These are phyloP conservation scores for Chionodraco myersi DNA, from an alignment of 2,113 vertebrate species.

Conservation along the genomic window DNA sequence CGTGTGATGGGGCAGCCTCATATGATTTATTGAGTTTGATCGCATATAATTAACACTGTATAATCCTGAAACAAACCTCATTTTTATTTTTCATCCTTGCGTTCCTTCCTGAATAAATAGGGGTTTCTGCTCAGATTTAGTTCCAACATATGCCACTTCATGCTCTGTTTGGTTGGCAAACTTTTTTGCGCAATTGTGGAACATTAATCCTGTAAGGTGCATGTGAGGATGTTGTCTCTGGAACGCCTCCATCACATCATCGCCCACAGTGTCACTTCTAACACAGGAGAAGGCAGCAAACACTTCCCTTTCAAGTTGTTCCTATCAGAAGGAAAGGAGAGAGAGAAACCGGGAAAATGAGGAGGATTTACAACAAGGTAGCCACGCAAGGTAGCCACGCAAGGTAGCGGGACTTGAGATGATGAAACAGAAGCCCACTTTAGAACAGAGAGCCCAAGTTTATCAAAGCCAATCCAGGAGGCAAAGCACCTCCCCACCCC, in stretches of 20 bases:
- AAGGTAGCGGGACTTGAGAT: conserved; percentile 57
- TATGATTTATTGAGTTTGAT: conserved; percentile 71
- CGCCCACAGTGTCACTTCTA: conserved; percentile 75
- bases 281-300: conserved; percentile 62
- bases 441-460: conserved; percentile 76
- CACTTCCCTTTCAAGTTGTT: conserved; percentile 61
- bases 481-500: conserved; percentile 36
- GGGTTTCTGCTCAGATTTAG: background rate
- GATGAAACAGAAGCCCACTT: conserved; percentile 81
- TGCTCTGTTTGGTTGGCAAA: conserved; percentile 63
- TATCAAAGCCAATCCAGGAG: conserved; percentile 77
- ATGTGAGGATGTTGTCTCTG: conserved; percentile 61
- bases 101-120: conserved; percentile 19
- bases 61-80: conserved; percentile 31
- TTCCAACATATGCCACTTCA: conserved; percentile 47
- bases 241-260: conserved; percentile 72
- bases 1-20: conserved; percentile 64
- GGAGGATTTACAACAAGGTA: conserved; percentile 77
- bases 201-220: conserved; percentile 63
- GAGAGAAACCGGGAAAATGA: conserved; percentile 66
- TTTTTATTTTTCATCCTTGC: conserved; percentile 31
- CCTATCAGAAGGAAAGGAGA: conserved; percentile 70
- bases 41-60: conserved; percentile 53
- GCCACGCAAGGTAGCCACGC: conserved; percentile 51
- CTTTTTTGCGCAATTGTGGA: conserved; percentile 62